Evolutionary conservation across 2,888 invertebrate species (phyloP).

Genomic region (Meteorus cinctellus): DNA sequence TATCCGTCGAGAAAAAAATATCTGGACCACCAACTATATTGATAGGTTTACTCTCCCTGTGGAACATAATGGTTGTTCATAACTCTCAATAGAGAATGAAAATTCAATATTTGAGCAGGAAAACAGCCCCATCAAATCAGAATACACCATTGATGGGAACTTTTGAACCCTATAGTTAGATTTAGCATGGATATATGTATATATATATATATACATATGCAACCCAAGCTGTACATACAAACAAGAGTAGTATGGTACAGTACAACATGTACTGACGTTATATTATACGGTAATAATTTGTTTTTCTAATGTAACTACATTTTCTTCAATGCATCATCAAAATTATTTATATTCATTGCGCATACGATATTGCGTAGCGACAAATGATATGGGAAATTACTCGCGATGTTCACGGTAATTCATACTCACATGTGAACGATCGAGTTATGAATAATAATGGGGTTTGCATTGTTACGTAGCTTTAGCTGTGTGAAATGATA

Average conservation of each 20-base stretch:
- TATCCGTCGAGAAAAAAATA: too few relatives aligned
- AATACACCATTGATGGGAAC: not conserved
- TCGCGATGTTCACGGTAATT: not conserved
- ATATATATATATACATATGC: not conserved
- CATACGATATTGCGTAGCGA: not conserved
- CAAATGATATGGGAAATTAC: not conserved
- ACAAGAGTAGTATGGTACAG: not conserved
- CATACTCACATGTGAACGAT: not conserved
- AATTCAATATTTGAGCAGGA: too few relatives aligned
- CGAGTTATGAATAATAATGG: not conserved
- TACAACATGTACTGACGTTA: not conserved
- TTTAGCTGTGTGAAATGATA: not conserved
- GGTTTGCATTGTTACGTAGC: not conserved
- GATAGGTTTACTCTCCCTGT: too few relatives aligned
- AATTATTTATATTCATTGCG: not conserved
- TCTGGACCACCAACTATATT: too few relatives aligned
- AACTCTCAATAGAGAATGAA: too few relatives aligned
- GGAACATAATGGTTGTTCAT: too few relatives aligned
- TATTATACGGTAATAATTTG: not conserved
- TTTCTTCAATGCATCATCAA: not conserved
- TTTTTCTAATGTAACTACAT: not conserved
- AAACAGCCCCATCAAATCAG: too few relatives aligned
- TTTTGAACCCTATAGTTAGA: not conserved
- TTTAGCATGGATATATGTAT: too few relatives aligned
- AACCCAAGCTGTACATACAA: not conserved